A percentile compares a stretch with the other conserved stretches of the same genome.
phyloP scores from a whole-genome alignment of 2,888 invertebrate genomes.

The Liodrosophila aerea region DNA sequence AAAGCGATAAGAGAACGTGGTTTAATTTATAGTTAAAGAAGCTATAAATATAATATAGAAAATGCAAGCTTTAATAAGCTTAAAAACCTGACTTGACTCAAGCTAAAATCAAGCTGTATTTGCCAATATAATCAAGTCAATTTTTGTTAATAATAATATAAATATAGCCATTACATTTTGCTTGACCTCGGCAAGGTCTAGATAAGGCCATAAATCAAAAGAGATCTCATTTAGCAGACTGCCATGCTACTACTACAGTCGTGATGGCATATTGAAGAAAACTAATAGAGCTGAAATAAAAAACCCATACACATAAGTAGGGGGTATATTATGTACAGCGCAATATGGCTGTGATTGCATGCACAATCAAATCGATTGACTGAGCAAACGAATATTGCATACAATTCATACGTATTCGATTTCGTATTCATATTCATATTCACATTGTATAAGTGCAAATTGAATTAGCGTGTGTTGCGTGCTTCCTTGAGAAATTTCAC shows the following conservation, averaged over 20 bases:
- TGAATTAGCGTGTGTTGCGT: slow-evolving; percentile 49
- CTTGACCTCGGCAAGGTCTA: too few species aligned
- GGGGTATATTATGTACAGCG: slow-evolving; percentile 2
- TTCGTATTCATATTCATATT: slow-evolving; percentile 26
- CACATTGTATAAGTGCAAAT: slow-evolving; percentile 44
- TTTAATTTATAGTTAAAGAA: too few species aligned
- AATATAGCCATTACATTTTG: too few species aligned
- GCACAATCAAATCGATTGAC: slow-evolving; percentile 42
- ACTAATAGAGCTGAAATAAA: slow-evolving; percentile 15
- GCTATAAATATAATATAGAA: too few species aligned
- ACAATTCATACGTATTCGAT: slow-evolving; percentile 27
- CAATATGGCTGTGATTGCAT: slow-evolving; percentile 31
- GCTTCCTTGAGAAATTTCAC: slow-evolving; percentile 72
- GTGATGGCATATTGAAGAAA: slow-evolving; percentile 1
- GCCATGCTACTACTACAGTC: slow-evolving; percentile 27
- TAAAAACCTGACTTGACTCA: too few species aligned
- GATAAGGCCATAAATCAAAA: too few species aligned
- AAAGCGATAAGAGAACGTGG: too few species aligned
- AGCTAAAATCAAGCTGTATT: too few species aligned
- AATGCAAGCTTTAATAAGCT: too few species aligned
- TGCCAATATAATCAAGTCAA: too few species aligned
- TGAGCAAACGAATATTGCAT: slow-evolving; percentile 30
- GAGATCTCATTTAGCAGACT: neutral
- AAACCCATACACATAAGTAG: neutral
- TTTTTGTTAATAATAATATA: too few species aligned